Conservation (phyloP, 2,888 invertebrate genomes). For the Orgyia antiqua region DNA sequence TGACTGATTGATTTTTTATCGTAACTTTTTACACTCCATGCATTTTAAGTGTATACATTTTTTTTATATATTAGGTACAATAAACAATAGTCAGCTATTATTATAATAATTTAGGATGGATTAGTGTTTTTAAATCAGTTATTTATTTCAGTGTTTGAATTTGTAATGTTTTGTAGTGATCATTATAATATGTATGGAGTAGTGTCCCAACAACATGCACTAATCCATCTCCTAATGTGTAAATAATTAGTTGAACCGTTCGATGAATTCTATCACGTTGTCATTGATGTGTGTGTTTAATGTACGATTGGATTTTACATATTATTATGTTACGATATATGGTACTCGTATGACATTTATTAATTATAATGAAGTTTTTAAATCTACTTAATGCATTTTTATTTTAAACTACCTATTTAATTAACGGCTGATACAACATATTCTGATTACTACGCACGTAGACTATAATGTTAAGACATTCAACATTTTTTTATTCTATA, state of each 20-base stretch:
- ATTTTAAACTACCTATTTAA: slow-evolving; percentile 14
- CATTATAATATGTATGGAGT: slow-evolving; percentile 16
- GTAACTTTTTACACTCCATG: slow-evolving; percentile 47
- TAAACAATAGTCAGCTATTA: slow-evolving; percentile 47
- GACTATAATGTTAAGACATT: too few relatives aligned
- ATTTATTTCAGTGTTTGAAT: slow-evolving; percentile 37
- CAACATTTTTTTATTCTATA: too few relatives aligned
- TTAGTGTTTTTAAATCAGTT: slow-evolving; percentile 31
- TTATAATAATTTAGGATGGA: slow-evolving; percentile 33
- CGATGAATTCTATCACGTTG: slow-evolving; percentile 29
- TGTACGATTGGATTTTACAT: slow-evolving; percentile 55
- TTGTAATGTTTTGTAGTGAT: slow-evolving; percentile 16
- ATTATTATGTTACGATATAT: slow-evolving; percentile 48
- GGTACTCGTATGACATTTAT: slow-evolving; percentile 47
- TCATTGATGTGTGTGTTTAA: slow-evolving; percentile 33
- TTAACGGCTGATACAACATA: too few relatives aligned
- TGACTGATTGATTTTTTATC: slow-evolving; percentile 58
- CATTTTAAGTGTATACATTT: slow-evolving; percentile 53
- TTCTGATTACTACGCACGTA: too few relatives aligned
- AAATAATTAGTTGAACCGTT: slow-evolving; percentile 23
- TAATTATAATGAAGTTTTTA: slow-evolving; percentile 57
- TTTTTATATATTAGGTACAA: slow-evolving; percentile 44
- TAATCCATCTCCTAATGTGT: slow-evolving; percentile 36
- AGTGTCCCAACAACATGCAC: slow-evolving; percentile 17
- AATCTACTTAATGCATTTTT: slow-evolving; percentile 29